phyloP scores from a whole-genome alignment of 2,888 invertebrate species.

The Tiliacea aurago region DNA sequence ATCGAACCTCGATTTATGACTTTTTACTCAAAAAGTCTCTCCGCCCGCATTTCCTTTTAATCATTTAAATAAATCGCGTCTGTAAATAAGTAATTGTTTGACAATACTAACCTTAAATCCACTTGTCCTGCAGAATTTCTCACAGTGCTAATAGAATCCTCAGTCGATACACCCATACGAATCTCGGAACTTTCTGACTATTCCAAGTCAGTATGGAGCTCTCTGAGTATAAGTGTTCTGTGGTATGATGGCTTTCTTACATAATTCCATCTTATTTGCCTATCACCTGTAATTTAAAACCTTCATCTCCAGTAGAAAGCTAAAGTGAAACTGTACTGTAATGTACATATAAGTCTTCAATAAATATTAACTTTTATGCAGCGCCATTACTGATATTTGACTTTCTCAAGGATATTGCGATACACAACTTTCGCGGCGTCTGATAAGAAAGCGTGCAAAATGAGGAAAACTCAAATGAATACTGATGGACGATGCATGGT shows the following conservation, averaged over 20 bases:
- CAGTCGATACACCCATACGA: not conserved
- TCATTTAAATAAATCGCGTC: not conserved
- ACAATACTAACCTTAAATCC: not conserved
- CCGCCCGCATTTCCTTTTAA: too few species aligned
- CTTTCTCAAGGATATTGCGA: slow-evolving; percentile 76
- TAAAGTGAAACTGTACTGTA: slow-evolving; percentile 68
- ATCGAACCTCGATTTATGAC: too few species aligned
- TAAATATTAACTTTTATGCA: slow-evolving; percentile 81
- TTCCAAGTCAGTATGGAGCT: not conserved
- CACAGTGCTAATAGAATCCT: not conserved
- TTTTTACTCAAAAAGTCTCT: too few species aligned
- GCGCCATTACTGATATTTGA: slow-evolving; percentile 77
- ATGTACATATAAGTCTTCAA: slow-evolving; percentile 63
- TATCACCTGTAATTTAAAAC: slow-evolving; percentile 18
- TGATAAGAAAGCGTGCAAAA: slow-evolving; percentile 52
- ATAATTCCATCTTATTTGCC: slow-evolving; percentile 5
- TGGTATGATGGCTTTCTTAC: too few species aligned
- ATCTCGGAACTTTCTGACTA: not conserved
- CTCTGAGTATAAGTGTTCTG: too few species aligned
- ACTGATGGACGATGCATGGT: slow-evolving; percentile 19
- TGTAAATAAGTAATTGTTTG: not conserved
- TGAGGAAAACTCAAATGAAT: slow-evolving; percentile 60
- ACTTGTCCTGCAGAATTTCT: not conserved
- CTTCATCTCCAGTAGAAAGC: slow-evolving; percentile 76
- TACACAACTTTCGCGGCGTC: slow-evolving; percentile 56